Percentiles rank a stretch among this genome's conserved stretches.
phyloP scores from a whole-genome alignment of 2,888 invertebrate genomes.

The Neria commutata region DNA sequence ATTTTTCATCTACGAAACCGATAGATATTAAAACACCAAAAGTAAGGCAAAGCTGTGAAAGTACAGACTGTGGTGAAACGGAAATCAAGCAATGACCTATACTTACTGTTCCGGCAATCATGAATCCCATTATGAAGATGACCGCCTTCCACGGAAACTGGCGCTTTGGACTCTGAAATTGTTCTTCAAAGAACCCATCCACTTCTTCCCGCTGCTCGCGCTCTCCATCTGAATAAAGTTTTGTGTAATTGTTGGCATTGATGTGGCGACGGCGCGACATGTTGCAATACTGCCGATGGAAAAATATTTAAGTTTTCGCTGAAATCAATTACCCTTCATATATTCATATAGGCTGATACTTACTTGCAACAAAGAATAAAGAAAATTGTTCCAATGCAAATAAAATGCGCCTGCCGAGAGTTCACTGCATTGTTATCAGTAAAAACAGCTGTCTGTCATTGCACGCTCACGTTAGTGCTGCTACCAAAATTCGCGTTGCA shows the following conservation, averaged over 20 bases:
- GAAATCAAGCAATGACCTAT: background rate
- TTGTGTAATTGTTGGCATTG: slow-evolving; percentile 18
- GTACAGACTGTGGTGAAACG: background rate
- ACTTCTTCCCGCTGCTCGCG: slow-evolving; percentile 24
- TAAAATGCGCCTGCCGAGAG: background rate
- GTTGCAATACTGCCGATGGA: background rate
- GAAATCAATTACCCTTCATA: no score
- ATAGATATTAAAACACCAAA: slow-evolving; percentile 79
- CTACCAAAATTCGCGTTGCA: no score
- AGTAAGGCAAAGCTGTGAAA: slow-evolving; percentile 67
- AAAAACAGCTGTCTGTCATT: background rate
- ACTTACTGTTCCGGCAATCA: slow-evolving; percentile 72
- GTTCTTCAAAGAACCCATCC: slow-evolving; percentile 50
- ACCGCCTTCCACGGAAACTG: slow-evolving; percentile 88
- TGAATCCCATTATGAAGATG: slow-evolving; percentile 74
- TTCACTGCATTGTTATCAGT: background rate
- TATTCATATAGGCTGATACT: no score
- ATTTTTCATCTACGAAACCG: slow-evolving; percentile 82
- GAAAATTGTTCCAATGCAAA: background rate
- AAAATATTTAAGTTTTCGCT: background rate
- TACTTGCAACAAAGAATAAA: no score
- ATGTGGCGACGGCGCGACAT: slow-evolving; percentile 34
- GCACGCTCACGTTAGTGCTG: no score
- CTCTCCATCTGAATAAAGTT: slow-evolving; percentile 7
- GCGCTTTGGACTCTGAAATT: slow-evolving; percentile 70